Percentiles rank a stretch among this genome's conserved stretches.
phyloP scores from a whole-genome alignment of 2,888 invertebrate species.

The Adela reaumurella region DNA sequence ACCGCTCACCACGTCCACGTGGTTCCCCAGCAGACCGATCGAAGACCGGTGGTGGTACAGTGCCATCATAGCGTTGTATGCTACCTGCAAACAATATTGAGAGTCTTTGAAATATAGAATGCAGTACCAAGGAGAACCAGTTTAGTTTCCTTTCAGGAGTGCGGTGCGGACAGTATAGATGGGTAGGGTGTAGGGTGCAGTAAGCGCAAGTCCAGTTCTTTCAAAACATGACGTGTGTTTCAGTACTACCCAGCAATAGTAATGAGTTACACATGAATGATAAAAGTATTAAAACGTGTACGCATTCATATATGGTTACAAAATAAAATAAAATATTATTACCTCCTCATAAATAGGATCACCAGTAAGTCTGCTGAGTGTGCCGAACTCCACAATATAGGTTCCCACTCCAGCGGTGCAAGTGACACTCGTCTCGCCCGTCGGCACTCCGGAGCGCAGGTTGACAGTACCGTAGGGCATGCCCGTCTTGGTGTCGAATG shows the following conservation, averaged over 20 bases:
- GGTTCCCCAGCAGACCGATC: slow-evolving; percentile 92
- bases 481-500: slow-evolving; percentile 86
- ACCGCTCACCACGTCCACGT: slow-evolving; percentile 91
- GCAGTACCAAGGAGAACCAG: too few relatives aligned
- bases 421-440: slow-evolving; percentile 92
- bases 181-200: too few relatives aligned
- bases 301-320: too few relatives aligned
- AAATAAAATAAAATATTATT: too few relatives aligned
- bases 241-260: too few relatives aligned
- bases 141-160: too few relatives aligned
- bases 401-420: slow-evolving; percentile 99
- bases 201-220: too few relatives aligned
- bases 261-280: too few relatives aligned
- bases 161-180: too few relatives aligned
- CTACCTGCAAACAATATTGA: slow-evolving; percentile 63
- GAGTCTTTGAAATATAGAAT: too few relatives aligned
- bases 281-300: too few relatives aligned
- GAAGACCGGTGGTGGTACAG: slow-evolving; percentile 83
- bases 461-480: slow-evolving; percentile 99
- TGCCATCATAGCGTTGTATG: slow-evolving; percentile 85
- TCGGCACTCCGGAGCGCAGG: slow-evolving; percentile 85
- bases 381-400: slow-evolving; percentile 94
- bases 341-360: slow-evolving; percentile 92
- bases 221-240: too few relatives aligned
- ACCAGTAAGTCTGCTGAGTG: slow-evolving; percentile 88